Conservation (phyloP, 2,888 invertebrate species). For the Drosophila prolongata region DNA sequence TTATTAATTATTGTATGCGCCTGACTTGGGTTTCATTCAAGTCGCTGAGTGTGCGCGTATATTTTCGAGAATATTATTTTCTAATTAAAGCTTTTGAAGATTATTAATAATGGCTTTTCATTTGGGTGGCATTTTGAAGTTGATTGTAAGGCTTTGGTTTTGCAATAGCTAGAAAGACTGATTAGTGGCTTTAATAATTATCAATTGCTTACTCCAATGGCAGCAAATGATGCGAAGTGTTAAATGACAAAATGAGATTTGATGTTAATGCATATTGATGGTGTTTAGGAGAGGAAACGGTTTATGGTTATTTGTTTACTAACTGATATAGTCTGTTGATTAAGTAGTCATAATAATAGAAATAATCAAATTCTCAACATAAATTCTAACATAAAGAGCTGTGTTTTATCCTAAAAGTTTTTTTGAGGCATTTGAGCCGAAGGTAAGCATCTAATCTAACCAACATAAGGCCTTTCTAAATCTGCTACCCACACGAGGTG, state of each 20-base stretch:
- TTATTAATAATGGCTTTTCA: conserved; percentile 38
- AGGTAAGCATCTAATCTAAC: not conserved
- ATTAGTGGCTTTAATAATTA: conserved; percentile 11
- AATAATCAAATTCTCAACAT: not conserved
- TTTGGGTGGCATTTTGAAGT: conserved; percentile 66
- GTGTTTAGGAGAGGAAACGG: conserved; percentile 10
- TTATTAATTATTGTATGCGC: conserved; percentile 71
- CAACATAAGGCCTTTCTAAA: conserved; percentile 7
- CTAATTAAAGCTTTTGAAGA: conserved; percentile 52
- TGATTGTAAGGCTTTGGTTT: conserved; percentile 47
- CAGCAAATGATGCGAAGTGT: conserved; percentile 50
- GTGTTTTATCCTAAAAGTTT: not conserved
- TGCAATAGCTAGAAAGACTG: conserved; percentile 42
- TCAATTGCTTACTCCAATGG: conserved; percentile 16
- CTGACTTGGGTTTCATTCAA: conserved; percentile 32
- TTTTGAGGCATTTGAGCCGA: not conserved
- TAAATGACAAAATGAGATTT: conserved; percentile 30
- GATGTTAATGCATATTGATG: conserved; percentile 22
- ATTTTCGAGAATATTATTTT: conserved; percentile 40
- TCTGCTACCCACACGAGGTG: conserved; percentile 26
- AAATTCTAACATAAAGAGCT: too few species aligned
- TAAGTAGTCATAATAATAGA: not conserved
- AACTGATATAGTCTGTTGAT: not conserved
- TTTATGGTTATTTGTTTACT: not conserved
- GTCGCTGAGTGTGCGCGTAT: not conserved